A percentile compares a stretch with the other conserved stretches of the same genome.
Conservation (phyloP, 1,140 invertebrate species). For the Ooceraea biroi region DNA sequence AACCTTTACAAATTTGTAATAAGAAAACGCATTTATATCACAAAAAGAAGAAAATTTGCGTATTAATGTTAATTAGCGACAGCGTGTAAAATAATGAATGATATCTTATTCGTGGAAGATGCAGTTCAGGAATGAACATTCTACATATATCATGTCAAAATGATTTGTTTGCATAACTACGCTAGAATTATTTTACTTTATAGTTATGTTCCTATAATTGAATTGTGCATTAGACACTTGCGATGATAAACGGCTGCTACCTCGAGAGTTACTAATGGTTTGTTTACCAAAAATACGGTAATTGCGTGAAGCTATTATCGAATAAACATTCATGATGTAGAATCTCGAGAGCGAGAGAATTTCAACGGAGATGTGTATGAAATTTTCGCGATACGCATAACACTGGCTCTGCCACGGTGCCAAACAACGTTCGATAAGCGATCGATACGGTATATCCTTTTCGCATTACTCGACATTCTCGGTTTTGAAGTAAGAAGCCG, state of each 20-base stretch:
- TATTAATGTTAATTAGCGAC: no score
- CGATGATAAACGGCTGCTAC: neutral
- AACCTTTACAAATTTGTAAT: no score
- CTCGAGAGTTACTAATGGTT: neutral
- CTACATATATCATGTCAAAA: no score
- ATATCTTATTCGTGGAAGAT: no score
- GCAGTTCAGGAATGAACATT: no score
- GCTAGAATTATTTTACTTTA: no score
- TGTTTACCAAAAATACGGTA: conserved; percentile 16
- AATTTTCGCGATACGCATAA: conserved; percentile 32
- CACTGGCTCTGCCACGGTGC: conserved; percentile 31
- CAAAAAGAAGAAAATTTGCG: no score
- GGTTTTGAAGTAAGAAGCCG: conserved; percentile 1
- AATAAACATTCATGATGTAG: neutral
- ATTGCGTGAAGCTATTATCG: neutral
- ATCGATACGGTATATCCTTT: neutral
- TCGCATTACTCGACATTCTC: neutral
- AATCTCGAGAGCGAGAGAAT: conserved; percentile 25
- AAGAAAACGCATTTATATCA: no score
- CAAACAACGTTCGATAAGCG: conserved; percentile 45
- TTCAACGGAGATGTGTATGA: conserved; percentile 1
- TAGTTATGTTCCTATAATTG: neutral
- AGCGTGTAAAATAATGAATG: no score
- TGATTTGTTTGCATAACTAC: no score
- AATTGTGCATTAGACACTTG: neutral